These are phyloP conservation scores for Eupsilia transversa DNA, from an alignment of 2,888 invertebrate species.

Conservation along the genomic window DNA sequence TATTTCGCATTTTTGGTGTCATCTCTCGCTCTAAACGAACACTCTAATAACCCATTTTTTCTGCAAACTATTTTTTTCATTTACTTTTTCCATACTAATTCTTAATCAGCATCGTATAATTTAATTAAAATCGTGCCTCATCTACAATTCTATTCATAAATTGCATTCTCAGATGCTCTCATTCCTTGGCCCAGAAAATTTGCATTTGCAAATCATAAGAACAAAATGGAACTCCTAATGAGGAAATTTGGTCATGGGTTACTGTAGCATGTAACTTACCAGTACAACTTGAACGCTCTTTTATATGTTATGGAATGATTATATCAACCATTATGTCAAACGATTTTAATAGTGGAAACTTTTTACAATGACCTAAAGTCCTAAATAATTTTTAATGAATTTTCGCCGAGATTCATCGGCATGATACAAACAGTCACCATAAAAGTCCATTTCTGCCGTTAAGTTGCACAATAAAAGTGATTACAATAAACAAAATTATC, in stretches of 20 bases:
- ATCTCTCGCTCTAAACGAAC: not conserved
- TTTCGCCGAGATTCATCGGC: constrained; percentile 9
- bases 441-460: constrained; percentile 17
- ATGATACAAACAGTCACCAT: not conserved
- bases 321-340: not conserved
- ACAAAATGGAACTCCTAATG: constrained; percentile 60
- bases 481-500: constrained; percentile 68
- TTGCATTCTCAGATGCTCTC: constrained; percentile 57
- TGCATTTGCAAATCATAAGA: constrained; percentile 56
- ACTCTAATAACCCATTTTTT: not conserved
- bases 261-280: not conserved
- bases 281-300: not conserved
- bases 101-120: constrained; percentile 41
- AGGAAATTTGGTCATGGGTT: constrained; percentile 18
- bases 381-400: constrained; percentile 7
- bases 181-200: constrained; percentile 57
- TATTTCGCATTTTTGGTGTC: not conserved
- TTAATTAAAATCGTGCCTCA: constrained; percentile 61
- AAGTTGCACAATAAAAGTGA: constrained; percentile 42
- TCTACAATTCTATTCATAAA: constrained; percentile 59
- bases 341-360: not conserved
- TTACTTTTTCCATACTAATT: constrained; percentile 24
- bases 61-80: not conserved
- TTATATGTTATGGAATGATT: not conserved
- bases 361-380: not conserved